phyloP scores from a whole-genome alignment of 2,113 vertebrate genomes.

The Glaucidium brasilianum region DNA sequence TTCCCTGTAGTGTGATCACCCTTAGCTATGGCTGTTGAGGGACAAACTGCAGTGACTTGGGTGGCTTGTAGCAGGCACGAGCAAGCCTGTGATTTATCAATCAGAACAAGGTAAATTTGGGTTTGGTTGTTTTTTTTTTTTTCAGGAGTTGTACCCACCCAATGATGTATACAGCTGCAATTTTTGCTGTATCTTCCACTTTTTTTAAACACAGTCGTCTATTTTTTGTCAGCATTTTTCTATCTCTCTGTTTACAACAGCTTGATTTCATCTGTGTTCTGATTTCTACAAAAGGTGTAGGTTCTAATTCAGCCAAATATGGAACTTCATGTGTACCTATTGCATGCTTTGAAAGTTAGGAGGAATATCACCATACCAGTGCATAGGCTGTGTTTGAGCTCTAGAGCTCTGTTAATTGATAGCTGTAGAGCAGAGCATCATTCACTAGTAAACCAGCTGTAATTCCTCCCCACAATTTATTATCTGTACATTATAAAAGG shows the following conservation, averaged over 20 bases:
- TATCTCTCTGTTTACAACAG: neutral
- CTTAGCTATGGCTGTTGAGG: neutral
- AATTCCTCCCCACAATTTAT: neutral
- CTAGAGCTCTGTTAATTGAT: neutral
- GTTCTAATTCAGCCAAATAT: neutral
- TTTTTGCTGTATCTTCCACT: neutral
- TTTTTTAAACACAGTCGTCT: neutral
- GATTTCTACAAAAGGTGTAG: neutral
- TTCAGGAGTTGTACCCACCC: neutral
- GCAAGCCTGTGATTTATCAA: neutral
- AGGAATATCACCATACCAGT: neutral
- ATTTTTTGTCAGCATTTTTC: neutral
- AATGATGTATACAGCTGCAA: neutral
- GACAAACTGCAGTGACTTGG: neutral
- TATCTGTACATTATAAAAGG: neutral
- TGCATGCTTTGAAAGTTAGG: neutral
- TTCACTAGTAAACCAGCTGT: neutral
- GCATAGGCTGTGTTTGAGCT: neutral
- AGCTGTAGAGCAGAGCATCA: neutral
- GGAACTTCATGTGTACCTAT: neutral
- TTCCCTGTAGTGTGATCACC: neutral
- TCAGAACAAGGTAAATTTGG: neutral
- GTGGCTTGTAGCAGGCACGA: neutral
- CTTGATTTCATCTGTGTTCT: neutral
- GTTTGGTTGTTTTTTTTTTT: neutral